Base-by-base conservation (phyloP, 2,888 invertebrate species). In the Chorisops tibialis region DNA sequence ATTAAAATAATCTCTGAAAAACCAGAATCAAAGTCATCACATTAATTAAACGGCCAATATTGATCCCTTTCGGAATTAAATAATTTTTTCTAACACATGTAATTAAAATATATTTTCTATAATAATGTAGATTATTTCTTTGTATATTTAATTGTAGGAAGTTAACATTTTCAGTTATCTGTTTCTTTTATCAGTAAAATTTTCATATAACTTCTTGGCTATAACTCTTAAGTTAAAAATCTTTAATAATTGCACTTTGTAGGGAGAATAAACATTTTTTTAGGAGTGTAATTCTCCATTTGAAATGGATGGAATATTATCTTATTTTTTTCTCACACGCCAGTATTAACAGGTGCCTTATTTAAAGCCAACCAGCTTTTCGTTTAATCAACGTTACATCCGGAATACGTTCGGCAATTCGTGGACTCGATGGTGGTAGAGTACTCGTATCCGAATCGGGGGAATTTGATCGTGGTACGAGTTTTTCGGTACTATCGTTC, bases 301-400 rank as follows among this genome's bases (percentile, higher is more conserved):
- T 41, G 12, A 41, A 30, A 30, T 2, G 30, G 30, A 30, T 30
- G 30, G 30, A 30, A 30, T 30, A n/a, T n/a, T 30, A 30, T 30
- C 4, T 30, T 2, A n/a, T n/a, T n/a, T n/a, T n/a, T n/a, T n/a
- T n/a, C n/a, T n/a, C 11, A 37, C 37, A 37, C 6, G 11, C 37
- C 11, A 6, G 6, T 37, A 37, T 37, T 9, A 37, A 37, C n/a
- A n/a, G n/a, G n/a, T n/a, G n/a, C n/a, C n/a, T n/a, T 85, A 85
- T 41, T 74, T 79, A 85, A 21, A 86, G 77, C 85, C 86, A 86
- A 12, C 85, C 85, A 59, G 81, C 82, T 73, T 82, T 84, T 0
- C 82, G 72, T 69, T 80, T 83, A 65, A 81, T 80, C 1, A 81
- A 81, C 62, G 79, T 82, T 43, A 83, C 79, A 7, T 83, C 84